phyloP scores from a whole-genome alignment of 1,140 invertebrate genomes.

The Drosophila serrata region DNA sequence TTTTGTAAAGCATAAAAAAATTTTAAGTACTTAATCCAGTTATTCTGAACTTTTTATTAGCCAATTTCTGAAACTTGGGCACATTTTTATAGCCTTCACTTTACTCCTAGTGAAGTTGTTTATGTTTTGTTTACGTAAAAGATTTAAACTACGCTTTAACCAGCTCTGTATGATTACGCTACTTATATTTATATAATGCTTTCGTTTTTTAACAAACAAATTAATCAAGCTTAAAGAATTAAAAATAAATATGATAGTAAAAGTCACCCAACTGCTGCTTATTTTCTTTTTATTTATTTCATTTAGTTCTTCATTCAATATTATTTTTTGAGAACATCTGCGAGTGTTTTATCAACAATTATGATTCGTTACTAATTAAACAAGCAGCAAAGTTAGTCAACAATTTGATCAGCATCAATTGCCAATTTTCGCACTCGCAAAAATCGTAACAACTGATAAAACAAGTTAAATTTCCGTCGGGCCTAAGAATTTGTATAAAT shows the following conservation, averaged over 20 bases:
- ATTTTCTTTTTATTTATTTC: neutral
- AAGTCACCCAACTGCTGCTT: neutral
- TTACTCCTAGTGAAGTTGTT: neutral
- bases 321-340: slow-evolving; percentile 24
- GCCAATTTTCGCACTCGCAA: slow-evolving; percentile 27
- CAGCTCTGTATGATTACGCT: neutral
- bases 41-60: neutral
- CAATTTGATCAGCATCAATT: slow-evolving; percentile 35
- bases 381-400: slow-evolving; percentile 14
- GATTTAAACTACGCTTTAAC: neutral
- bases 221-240: no score
- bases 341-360: neutral
- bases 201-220: neutral
- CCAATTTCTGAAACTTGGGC: neutral
- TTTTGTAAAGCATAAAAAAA: neutral
- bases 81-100: neutral
- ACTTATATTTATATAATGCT: neutral
- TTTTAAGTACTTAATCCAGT: no score
- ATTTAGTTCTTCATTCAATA: neutral
- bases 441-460: slow-evolving; percentile 37
- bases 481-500: slow-evolving; percentile 25
- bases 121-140: neutral
- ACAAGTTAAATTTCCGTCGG: slow-evolving; percentile 9
- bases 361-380: slow-evolving; percentile 1
- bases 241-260: neutral